Conservation (phyloP, 2,113 vertebrate genomes). For the Macrotus californicus region DNA sequence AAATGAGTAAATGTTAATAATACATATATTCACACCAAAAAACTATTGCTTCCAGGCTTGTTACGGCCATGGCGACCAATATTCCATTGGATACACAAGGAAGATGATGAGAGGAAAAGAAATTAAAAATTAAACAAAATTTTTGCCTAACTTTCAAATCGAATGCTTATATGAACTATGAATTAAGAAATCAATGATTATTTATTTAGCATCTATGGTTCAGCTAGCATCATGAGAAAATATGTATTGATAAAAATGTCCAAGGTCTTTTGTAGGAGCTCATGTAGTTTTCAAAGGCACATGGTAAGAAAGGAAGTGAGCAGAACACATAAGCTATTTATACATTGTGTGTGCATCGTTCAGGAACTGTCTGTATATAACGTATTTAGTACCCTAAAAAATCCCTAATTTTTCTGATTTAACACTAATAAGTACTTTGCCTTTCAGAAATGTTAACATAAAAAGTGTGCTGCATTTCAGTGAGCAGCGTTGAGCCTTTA, state of each 20-base stretch:
- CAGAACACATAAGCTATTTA: not conserved
- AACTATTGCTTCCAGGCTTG: not conserved
- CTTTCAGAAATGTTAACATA: not conserved
- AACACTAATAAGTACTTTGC: not conserved
- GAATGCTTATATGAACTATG: not conserved
- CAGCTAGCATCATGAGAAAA: not conserved
- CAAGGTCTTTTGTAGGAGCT: not conserved
- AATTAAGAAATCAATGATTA: not conserved
- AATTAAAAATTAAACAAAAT: not conserved
- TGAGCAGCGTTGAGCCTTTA: not conserved
- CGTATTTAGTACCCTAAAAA: not conserved
- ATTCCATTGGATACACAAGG: not conserved
- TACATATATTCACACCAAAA: constrained; percentile 14
- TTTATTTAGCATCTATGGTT: not conserved
- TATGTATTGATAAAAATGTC: not conserved
- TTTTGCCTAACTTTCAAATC: not conserved
- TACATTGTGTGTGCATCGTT: not conserved
- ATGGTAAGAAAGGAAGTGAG: not conserved
- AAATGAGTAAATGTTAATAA: constrained; percentile 10
- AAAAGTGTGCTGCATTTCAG: not conserved
- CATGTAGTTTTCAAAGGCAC: not conserved
- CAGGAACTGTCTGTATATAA: not conserved
- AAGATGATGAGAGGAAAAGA: not conserved
- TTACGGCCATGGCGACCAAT: not conserved
- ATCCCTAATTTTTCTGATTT: not conserved